phyloP scores from a whole-genome alignment of 2,113 vertebrate species.

The Danionella cerebrum region DNA sequence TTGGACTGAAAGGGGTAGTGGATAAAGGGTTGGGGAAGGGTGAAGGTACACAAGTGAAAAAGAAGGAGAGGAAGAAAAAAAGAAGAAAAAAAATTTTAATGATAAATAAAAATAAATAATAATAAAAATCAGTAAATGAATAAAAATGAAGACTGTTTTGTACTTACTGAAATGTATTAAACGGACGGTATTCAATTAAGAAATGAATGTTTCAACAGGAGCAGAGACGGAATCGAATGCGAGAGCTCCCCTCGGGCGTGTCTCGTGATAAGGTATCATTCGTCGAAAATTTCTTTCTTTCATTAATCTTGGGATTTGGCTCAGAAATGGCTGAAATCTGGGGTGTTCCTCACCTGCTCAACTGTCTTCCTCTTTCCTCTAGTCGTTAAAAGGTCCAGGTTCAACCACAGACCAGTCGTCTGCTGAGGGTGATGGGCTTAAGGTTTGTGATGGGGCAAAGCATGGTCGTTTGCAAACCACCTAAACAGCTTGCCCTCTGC shows the following conservation, averaged over 20 bases:
- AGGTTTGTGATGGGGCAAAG: conserved; percentile 84
- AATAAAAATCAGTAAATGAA: too few relatives aligned
- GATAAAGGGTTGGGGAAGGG: too few relatives aligned
- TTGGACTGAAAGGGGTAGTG: too few relatives aligned
- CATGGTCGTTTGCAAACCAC: conserved; percentile 7
- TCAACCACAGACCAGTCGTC: conserved; percentile 74
- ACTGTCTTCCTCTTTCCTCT: conserved; percentile 49
- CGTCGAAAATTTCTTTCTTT: background rate
- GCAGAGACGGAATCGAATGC: conserved; percentile 87
- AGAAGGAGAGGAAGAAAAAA: too few relatives aligned
- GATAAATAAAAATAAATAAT: too few relatives aligned
- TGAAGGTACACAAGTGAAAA: too few relatives aligned
- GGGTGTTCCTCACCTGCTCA: conserved; percentile 41
- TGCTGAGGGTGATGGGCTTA: conserved; percentile 74
- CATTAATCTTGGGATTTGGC: background rate
- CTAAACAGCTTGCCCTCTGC: background rate
- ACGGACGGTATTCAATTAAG: background rate
- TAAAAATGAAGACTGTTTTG: too few relatives aligned
- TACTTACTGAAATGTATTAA: background rate
- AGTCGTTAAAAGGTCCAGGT: conserved; percentile 86
- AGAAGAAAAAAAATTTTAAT: too few relatives aligned
- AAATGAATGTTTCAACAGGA: conserved; percentile 63
- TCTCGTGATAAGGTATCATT: conserved; percentile 84
- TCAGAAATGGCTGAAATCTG: background rate
- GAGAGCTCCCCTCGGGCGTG: conserved; percentile 77